These are phyloP conservation scores for Cryptoblepharus egeriae DNA, from an alignment of 2,797 vertebrate genomes.

Conservation along the genomic window DNA sequence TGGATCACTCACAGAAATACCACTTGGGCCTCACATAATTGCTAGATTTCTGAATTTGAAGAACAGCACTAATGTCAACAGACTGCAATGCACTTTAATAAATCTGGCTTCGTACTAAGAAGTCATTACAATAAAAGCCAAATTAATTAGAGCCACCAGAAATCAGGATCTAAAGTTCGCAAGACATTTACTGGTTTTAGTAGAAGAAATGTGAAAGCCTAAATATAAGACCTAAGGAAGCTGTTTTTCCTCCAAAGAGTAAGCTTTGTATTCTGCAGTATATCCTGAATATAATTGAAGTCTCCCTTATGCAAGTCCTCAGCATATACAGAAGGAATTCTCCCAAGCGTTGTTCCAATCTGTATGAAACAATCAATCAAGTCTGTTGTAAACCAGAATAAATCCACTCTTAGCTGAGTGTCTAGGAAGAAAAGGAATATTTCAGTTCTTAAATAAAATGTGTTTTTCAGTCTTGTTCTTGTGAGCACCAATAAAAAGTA, in stretches of 20 bases:
- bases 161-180: slow-evolving; percentile 16
- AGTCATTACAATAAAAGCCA: slow-evolving; percentile 31
- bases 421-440: slow-evolving; percentile 12
- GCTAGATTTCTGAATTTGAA: neutral
- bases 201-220: slow-evolving; percentile 15
- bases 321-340: neutral
- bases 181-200: slow-evolving; percentile 23
- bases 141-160: slow-evolving; percentile 32
- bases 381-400: neutral
- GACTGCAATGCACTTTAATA: slow-evolving; percentile 1
- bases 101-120: neutral
- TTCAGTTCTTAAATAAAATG: slow-evolving; percentile 8
- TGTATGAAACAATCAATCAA: neutral
- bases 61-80: slow-evolving; percentile 15
- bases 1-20: slow-evolving; percentile 5
- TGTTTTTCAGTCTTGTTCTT: neutral
- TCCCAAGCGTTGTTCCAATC: neutral
- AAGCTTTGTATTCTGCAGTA: fast-evolving
- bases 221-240: neutral
- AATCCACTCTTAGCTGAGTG: neutral
- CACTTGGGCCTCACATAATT: slow-evolving; percentile 12
- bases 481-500: neutral
- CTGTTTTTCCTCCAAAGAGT: neutral
- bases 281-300: neutral
- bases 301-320: neutral